Evolutionary conservation across 2,797 vertebrate genomes (phyloP), one percentile per base, ranked within the genome.

Genomic region (Myripristis jacobus): DNA sequence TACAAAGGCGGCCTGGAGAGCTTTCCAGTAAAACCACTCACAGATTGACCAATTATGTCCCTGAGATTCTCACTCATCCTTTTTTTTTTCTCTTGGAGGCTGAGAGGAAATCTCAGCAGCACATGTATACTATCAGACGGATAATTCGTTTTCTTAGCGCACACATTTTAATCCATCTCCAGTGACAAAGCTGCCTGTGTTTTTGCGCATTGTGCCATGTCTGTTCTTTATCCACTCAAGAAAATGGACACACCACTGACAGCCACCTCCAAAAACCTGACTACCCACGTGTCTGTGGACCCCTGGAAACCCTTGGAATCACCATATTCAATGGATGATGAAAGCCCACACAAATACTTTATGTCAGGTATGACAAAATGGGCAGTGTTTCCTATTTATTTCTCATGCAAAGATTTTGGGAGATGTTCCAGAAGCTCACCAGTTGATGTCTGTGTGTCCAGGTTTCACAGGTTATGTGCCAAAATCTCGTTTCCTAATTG

Each of bases 401-500:
- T 41, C 19, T 29, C 19, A 38, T 27, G 50, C 2, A 56, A 15
- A 38, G 4, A 18, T 31, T 58, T 48, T 9, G 0, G 24, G 2
- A 24, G 63, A 52, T 19, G 1, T 22, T 31, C 25, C 3, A 47
- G 9, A 11, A 38, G 11, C 15, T 77, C 11, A 51, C 16, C 25
- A 10, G 27, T 13, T 41, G n/a, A 38, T 70, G 15, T 73, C 2
- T 71, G 46, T 71, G 46, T 66, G 25, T 65, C 8, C 57, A 95
- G 95, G 93, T 44, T 96, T 95, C 86, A 93, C 76, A 0, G 93
- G 93, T 0, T 95, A 92, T 0, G 86, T 95, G 71, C 93, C 94
- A 24, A 50, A 50, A 7, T 85, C 90, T 15, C 89, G 84, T 27
- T 92, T 94, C 70, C 84, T 95, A 31, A 87, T 86, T 0, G 93